These are phyloP conservation scores for Stictonetta naevosa DNA, from an alignment of 2,113 vertebrate genomes.

Conservation along the genomic window DNA sequence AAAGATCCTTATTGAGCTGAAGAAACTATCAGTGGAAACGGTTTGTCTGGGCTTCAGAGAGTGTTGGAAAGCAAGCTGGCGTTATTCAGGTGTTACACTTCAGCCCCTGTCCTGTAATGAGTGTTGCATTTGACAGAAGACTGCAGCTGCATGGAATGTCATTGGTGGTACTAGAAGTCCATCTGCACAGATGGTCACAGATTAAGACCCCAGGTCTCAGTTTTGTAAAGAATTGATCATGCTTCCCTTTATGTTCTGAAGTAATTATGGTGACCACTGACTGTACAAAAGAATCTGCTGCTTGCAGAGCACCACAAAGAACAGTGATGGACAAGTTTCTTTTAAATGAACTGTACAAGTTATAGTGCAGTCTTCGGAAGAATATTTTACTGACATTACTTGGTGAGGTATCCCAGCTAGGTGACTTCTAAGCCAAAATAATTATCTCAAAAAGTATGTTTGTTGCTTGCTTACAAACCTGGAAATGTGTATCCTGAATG, in stretches of 20 bases:
- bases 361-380: background rate
- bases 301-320: fast-evolving
- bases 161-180: fast-evolving
- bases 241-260: background rate
- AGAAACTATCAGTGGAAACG: background rate
- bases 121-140: background rate
- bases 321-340: background rate
- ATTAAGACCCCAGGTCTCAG: background rate
- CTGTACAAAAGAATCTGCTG: background rate
- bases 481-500: background rate
- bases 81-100: background rate
- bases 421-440: background rate
- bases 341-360: background rate
- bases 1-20: constrained; percentile 17
- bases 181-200: background rate
- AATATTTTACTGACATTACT: background rate
- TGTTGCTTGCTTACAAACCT: background rate
- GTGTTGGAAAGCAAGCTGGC: background rate
- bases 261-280: fast-evolving
- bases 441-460: background rate
- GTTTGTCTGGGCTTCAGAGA: constrained; percentile 1
- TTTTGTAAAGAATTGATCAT: background rate
- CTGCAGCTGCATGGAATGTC: fast-evolving
- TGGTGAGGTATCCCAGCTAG: background rate
- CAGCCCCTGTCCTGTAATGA: fast-evolving